A percentile compares a stretch with the other conserved stretches of the same genome.
Evolutionary conservation across 2,888 invertebrate genomes (phyloP).

Genomic region (Antheraea yamamai): DNA sequence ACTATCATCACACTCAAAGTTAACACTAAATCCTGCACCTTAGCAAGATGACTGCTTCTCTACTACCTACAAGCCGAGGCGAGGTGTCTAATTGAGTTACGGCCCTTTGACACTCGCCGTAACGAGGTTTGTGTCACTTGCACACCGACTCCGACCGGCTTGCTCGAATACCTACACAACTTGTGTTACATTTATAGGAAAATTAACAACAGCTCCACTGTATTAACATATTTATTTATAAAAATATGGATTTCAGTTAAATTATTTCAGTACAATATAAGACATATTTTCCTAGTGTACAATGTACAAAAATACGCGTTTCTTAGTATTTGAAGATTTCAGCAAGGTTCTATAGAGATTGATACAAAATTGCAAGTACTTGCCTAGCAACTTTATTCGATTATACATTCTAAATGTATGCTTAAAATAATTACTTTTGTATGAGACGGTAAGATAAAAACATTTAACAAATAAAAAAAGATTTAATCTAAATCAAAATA

Average conservation of each 20-base stretch:
- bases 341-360: not conserved
- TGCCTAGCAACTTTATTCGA: not conserved
- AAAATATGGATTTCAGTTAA: not conserved
- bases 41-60: not conserved
- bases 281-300: too few species aligned
- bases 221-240: not conserved
- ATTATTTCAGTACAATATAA: not conserved
- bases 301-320: not conserved
- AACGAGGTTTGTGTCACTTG: conserved; percentile 76
- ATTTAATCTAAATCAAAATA: too few species aligned
- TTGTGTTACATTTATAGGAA: conserved; percentile 6
- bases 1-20: not conserved
- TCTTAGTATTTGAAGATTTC: not conserved
- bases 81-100: conserved; percentile 78
- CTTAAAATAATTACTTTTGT: not conserved
- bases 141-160: conserved; percentile 30
- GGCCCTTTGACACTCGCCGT: conserved; percentile 77
- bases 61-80: conserved; percentile 36
- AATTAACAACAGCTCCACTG: not conserved
- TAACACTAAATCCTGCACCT: conserved; percentile 2
- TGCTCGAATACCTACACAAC: conserved; percentile 9
- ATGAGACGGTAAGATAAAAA: not conserved
- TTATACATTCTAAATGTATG: not conserved
- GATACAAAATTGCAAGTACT: not conserved
- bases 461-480: too few species aligned